Evolutionary conservation across 2,797 vertebrate species (phyloP), one percentile per base, ranked within the genome.

Genomic region (Alosa sapidissima): DNA sequence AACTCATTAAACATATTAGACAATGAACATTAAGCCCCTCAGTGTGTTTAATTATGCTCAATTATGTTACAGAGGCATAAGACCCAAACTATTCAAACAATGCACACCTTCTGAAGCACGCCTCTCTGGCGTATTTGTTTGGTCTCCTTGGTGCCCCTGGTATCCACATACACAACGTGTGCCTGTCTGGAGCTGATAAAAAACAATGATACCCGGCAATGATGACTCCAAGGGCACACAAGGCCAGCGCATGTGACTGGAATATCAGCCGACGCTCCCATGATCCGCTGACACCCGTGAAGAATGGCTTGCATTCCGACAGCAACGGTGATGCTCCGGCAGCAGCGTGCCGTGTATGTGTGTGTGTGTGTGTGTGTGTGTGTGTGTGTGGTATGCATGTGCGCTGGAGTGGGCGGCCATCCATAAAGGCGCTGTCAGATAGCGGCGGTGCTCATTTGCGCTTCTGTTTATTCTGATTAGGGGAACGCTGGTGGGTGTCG

Each of bases 391-490:
- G n/a, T 28, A 65, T 24, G 60, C 24, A n/a, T 65, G 68, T 75
- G 13, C 14, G 36, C 68, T 75, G 33, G 68, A 75, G 33, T 75
- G 68, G 68, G 68, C 24, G 60, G 51, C 84, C 55, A 87, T 86
- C 87, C 86, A 84, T 89, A 86, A 91, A 90, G 86, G 54, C 58
- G 85, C 87, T 88, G 89, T 89, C 89, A 89, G 86, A 87, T 33
- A 41, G 84, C 87, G 84, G 82, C 82, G 55, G 85, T 87, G 85
- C 88, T 87, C 85, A 84, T 89, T 91, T 87, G 85, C 83, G 84
- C 88, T 85, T 55, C 81, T 86, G 87, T 88, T 87, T 89, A 87
- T 89, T 88, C 84, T 87, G 72, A 90, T 90, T 89, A 91, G 86
- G 84, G 82, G 54, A 86, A 89, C 88, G 84, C 75, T 82, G 75